phyloP scores from a whole-genome alignment of 2,113 vertebrate species.

The Pholis gunnellus region DNA sequence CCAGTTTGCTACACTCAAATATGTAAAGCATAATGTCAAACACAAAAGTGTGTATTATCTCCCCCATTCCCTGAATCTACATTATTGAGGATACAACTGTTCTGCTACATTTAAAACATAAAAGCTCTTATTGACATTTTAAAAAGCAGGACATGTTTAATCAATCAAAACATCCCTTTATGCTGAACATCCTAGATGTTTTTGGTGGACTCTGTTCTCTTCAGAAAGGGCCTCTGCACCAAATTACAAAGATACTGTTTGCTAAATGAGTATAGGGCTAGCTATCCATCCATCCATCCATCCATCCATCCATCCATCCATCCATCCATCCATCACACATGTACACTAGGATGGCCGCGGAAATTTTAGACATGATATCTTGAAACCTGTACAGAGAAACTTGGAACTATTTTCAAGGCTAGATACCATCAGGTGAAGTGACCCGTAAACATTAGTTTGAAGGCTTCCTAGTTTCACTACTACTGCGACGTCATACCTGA shows the following conservation, averaged over 20 bases:
- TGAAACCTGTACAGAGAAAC: not conserved
- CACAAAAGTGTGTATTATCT: not conserved
- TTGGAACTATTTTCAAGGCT: not conserved
- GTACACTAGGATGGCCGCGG: not conserved
- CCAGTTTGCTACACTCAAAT: not conserved
- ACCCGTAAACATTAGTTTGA: not conserved
- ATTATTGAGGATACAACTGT: not conserved
- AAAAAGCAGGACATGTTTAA: not conserved
- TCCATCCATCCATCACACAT: too few relatives aligned
- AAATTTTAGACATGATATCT: not conserved
- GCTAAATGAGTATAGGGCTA: too few relatives aligned
- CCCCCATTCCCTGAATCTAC: not conserved
- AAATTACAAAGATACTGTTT: not conserved
- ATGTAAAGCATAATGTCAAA: too few relatives aligned
- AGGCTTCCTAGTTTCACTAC: not conserved
- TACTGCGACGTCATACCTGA: slow-evolving; percentile 83
- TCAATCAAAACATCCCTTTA: not conserved
- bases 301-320: too few relatives aligned
- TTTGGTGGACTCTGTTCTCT: not conserved
- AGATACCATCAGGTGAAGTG: not conserved
- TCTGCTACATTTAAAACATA: not conserved
- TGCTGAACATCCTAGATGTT: not conserved
- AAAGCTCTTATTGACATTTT: not conserved
- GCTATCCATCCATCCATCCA: too few relatives aligned
- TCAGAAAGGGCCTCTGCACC: not conserved